Evolutionary conservation across 2,113 vertebrate species (phyloP).

Genomic region (Zootoca vivipara): DNA sequence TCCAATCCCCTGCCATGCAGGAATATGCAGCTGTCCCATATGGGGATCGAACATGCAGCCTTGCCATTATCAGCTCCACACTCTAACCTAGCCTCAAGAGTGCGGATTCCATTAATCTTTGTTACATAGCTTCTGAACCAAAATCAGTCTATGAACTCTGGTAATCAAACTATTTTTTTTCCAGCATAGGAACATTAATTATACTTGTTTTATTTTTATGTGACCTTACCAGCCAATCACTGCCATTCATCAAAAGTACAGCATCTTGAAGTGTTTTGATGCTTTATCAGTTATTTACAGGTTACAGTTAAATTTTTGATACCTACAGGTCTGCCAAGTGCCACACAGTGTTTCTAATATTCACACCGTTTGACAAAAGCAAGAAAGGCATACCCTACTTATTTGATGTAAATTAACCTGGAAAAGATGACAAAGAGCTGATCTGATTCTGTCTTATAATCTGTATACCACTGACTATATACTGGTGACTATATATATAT

Average conservation of each 20-base stretch:
- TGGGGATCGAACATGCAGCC: too few relatives aligned
- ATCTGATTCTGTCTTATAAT: not conserved
- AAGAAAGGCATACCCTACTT: slow-evolving; percentile 16
- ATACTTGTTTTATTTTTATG: slow-evolving; percentile 37
- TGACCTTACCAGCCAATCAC: slow-evolving; percentile 28
- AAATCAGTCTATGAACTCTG: slow-evolving; percentile 9
- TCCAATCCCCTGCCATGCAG: too few relatives aligned
- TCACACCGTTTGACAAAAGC: slow-evolving; percentile 12
- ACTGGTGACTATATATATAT: not conserved
- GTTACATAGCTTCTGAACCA: slow-evolving; percentile 34
- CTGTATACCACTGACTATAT: not conserved
- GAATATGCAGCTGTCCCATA: too few relatives aligned
- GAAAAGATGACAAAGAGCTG: slow-evolving; percentile 8
- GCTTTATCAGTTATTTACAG: slow-evolving; percentile 42
- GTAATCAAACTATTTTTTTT: slow-evolving; percentile 35
- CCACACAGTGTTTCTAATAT: slow-evolving; percentile 26
- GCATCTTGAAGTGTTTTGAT: slow-evolving; percentile 42
- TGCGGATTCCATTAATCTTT: slow-evolving; percentile 44
- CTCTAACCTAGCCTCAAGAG: not conserved
- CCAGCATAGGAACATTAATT: slow-evolving; percentile 45
- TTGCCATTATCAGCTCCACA: too few relatives aligned
- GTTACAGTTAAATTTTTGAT: slow-evolving; percentile 41
- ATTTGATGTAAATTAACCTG: slow-evolving; percentile 34
- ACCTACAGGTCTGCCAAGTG: not conserved
- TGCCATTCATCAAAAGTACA: not conserved